A percentile compares a stretch with the other conserved stretches of the same genome.
These are phyloP conservation scores for Apeira syringaria DNA, from an alignment of 2,888 invertebrate species.

Conservation along the genomic window DNA sequence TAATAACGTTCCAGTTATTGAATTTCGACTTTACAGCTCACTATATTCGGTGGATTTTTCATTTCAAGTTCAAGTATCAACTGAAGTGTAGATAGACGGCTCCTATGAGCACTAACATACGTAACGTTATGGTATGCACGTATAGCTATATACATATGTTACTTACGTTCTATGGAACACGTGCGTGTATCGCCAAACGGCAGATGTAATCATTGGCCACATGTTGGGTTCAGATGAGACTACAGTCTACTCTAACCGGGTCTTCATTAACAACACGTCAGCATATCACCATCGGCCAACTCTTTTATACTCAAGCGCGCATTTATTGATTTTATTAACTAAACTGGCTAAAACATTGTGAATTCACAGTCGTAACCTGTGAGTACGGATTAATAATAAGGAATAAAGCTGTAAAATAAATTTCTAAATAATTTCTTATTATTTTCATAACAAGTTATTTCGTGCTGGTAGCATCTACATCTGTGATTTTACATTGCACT, in stretches of 20 bases:
- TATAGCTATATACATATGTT: constrained; percentile 30
- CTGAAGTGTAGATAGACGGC: constrained; percentile 17
- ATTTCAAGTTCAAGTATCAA: constrained; percentile 1
- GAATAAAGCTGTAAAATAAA: no score
- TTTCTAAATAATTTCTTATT: no score
- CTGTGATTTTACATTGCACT: no score
- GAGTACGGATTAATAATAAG: no score
- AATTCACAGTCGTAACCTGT: no score
- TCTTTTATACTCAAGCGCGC: not conserved
- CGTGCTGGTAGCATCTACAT: no score
- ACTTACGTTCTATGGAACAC: constrained; percentile 38
- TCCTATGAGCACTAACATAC: constrained; percentile 9
- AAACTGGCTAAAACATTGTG: no score
- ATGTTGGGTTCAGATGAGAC: constrained; percentile 40
- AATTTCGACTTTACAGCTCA: constrained; percentile 6
- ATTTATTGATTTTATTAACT: no score
- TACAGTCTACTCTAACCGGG: constrained; percentile 40
- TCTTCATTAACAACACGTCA: constrained; percentile 44
- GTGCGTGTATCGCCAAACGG: constrained; percentile 49
- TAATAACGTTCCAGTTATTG: constrained; percentile 10
- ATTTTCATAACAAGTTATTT: no score
- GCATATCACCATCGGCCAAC: not conserved
- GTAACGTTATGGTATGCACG: constrained; percentile 15
- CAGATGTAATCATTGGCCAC: constrained; percentile 59
- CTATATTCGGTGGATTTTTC: not conserved